Conservation (phyloP, 2,113 vertebrate genomes). For the Lota lota region DNA sequence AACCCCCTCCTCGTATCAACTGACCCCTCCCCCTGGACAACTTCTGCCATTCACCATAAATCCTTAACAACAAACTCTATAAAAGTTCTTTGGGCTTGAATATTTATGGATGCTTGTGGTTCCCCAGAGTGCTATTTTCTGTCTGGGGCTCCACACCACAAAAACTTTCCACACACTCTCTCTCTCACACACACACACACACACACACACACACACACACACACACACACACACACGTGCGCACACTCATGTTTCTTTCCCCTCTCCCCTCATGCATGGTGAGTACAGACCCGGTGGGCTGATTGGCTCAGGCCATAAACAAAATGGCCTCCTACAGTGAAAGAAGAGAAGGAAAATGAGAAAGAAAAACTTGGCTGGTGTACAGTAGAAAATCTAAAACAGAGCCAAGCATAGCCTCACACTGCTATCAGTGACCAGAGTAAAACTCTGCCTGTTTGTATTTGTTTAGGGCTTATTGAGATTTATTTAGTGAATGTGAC, state of each 20-base stretch:
- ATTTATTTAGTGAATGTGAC: too few species aligned
- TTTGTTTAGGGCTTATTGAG: too few species aligned
- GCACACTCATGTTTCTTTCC: too few species aligned
- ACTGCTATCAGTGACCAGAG: constrained; percentile 17
- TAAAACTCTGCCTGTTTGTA: background rate
- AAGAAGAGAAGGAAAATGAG: constrained; percentile 14
- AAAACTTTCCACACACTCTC: constrained; percentile 34
- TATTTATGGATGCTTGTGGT: constrained; percentile 73
- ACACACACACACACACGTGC: too few species aligned
- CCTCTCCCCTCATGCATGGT: constrained; percentile 40
- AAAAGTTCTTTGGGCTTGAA: constrained; percentile 68
- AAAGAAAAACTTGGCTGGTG: constrained; percentile 37
- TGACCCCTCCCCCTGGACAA: constrained; percentile 32
- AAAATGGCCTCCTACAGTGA: constrained; percentile 48
- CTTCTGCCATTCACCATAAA: constrained; percentile 70
- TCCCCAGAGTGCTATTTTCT: constrained; percentile 68
- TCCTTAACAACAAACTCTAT: constrained; percentile 72
- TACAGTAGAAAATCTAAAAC: constrained; percentile 39
- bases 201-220: background rate
- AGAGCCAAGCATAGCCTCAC: constrained; percentile 21
- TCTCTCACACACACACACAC: constrained; percentile 31
- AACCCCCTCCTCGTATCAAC: constrained; percentile 17
- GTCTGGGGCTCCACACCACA: constrained; percentile 60
- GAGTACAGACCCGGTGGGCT: constrained; percentile 57
- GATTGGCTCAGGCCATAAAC: constrained; percentile 42